These are phyloP conservation scores for Antigone vipio DNA, from an alignment of 2,113 vertebrate genomes.

Conservation along the genomic window DNA sequence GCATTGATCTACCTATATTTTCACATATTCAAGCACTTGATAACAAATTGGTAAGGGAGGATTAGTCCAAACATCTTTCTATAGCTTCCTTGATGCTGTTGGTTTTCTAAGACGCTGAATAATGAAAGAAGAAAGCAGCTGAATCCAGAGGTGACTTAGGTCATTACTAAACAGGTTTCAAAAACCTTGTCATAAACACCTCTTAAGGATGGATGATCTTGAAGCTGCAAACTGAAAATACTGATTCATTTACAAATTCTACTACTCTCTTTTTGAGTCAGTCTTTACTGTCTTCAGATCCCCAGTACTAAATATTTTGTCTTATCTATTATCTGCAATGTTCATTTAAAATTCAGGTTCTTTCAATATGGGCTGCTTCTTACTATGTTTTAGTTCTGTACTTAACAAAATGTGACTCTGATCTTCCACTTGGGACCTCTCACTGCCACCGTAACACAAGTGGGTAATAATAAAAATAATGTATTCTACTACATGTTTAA, in stretches of 20 bases:
- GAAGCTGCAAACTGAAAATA: not conserved
- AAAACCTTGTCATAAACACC: not conserved
- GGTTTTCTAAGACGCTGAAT: not conserved
- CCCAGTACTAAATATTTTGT: not conserved
- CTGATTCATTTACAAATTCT: not conserved
- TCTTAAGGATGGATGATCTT: not conserved
- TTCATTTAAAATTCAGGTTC: not conserved
- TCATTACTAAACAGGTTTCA: not conserved
- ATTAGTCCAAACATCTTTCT: not conserved
- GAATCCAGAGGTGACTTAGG: not conserved
- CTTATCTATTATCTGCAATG: not conserved
- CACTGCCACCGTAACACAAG: not conserved
- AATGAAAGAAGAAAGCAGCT: not conserved
- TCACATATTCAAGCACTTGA: not conserved
- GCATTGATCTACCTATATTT: not conserved
- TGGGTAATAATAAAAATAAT: not conserved
- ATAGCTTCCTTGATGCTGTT: not conserved
- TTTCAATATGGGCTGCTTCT: not conserved
- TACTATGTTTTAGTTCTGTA: not conserved
- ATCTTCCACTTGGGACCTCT: not conserved
- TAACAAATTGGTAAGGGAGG: not conserved
- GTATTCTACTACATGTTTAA: not conserved
- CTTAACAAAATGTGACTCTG: not conserved
- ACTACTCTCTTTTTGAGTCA: not conserved
- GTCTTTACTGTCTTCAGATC: not conserved